phyloP scores from a whole-genome alignment of 1,140 invertebrate species.

The Brachionus paranguensis region DNA sequence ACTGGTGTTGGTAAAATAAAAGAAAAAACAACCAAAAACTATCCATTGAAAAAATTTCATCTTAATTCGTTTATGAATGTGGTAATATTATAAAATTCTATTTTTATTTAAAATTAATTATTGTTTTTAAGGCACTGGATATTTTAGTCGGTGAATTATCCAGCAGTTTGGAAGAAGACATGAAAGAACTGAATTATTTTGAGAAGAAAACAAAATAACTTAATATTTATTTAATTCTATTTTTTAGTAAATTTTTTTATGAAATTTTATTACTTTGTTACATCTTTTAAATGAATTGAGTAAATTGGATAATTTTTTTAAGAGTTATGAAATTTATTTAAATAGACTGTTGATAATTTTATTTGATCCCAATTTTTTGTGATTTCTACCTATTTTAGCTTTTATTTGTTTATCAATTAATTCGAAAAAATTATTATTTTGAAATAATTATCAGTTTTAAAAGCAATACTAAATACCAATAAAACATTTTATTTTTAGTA shows the following conservation, averaged over 20 bases:
- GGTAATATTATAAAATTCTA: background rate
- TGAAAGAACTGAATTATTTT: conserved; percentile 8
- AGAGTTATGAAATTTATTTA: background rate
- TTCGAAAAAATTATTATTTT: too few relatives aligned
- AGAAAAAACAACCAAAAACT: conserved; percentile 33
- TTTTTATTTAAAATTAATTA: background rate
- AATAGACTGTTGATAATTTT: background rate
- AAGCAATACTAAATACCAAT: too few relatives aligned
- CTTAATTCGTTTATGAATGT: conserved; percentile 38
- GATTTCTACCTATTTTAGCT: too few relatives aligned
- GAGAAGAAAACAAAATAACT: background rate
- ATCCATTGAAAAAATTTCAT: conserved; percentile 39
- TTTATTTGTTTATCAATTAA: too few relatives aligned
- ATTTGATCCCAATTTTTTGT: too few relatives aligned
- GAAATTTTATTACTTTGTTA: background rate
- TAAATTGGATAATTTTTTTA: background rate
- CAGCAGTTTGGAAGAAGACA: conserved; percentile 34
- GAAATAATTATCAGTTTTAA: too few relatives aligned
- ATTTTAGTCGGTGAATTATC: conserved; percentile 20
- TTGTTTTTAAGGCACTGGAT: conserved; percentile 12
- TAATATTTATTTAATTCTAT: background rate
- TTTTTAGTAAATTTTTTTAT: background rate
- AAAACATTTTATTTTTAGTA: too few relatives aligned
- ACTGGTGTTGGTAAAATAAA: background rate
- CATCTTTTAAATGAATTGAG: background rate